Evolutionary conservation across 1,140 invertebrate genomes (phyloP).

Genomic region (Cotesia typhae): DNA sequence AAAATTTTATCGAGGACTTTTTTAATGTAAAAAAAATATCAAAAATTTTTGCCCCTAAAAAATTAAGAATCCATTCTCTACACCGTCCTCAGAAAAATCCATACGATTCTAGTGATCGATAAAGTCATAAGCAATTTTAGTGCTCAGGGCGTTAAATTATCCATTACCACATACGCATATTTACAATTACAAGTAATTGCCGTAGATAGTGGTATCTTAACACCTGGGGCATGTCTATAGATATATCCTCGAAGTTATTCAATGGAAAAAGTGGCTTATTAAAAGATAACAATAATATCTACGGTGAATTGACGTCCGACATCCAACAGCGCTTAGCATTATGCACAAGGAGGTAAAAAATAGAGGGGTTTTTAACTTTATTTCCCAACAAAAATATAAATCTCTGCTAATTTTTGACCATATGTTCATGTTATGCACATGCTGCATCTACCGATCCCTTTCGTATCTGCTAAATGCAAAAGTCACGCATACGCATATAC

Average conservation of each 20-base stretch:
- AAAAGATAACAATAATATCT: no score
- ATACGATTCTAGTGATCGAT: no score
- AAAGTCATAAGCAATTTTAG: background rate
- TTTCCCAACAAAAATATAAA: background rate
- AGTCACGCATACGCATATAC: conserved; percentile 44
- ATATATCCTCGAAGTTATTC: no score
- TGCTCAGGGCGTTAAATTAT: conserved; percentile 19
- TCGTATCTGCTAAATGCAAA: conserved; percentile 42
- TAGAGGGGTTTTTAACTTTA: background rate
- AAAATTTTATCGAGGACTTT: no score
- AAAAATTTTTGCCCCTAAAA: no score
- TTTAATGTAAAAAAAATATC: no score
- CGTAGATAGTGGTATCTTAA: background rate
- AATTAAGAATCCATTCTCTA: no score
- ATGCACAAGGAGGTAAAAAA: background rate
- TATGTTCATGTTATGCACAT: conserved; percentile 29
- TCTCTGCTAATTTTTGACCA: conserved; percentile 11
- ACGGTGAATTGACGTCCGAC: no score
- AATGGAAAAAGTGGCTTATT: no score
- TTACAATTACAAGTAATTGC: conserved; percentile 1
- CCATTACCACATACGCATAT: conserved; percentile 26
- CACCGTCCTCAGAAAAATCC: no score
- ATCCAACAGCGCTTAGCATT: no score
- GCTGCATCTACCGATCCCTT: conserved; percentile 36
- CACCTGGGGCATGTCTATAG: conserved; percentile 15